Conservation (phyloP, 23 tunicate species). For the Ciona savignyi region DNA sequence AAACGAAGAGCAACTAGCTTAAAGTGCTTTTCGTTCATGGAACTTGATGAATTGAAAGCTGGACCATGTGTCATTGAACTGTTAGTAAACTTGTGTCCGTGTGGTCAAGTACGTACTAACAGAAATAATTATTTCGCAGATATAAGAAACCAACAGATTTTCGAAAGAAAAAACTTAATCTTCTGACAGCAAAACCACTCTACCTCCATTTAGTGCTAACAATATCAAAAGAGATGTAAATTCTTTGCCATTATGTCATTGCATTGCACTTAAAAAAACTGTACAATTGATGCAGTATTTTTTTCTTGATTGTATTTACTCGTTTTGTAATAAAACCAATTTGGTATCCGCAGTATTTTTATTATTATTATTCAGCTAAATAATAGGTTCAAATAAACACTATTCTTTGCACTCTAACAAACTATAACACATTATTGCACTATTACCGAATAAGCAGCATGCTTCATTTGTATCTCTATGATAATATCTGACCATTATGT, state of each 20-base stretch:
- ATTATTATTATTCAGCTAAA: neutral
- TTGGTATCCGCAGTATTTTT: neutral
- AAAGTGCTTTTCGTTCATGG: constrained; percentile 90
- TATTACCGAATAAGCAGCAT: too few relatives aligned
- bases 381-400: too few relatives aligned
- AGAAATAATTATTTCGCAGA: too few relatives aligned
- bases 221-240: too few relatives aligned
- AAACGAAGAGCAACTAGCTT: constrained; percentile 42
- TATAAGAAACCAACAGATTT: constrained; percentile 65
- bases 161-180: constrained; percentile 44
- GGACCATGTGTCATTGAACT: constrained; percentile 92
- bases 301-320: too few relatives aligned
- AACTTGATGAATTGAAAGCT: constrained; percentile 76
- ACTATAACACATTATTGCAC: too few relatives aligned
- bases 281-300: neutral
- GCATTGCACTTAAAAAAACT: neutral
- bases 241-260: neutral
- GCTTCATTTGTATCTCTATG: too few relatives aligned
- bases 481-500: too few relatives aligned
- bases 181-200: constrained; percentile 68
- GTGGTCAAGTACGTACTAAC: too few relatives aligned
- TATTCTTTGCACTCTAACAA: too few relatives aligned
- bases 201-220: constrained; percentile 87
- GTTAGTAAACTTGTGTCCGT: constrained; percentile 29
- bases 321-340: neutral